phyloP scores from a whole-genome alignment of 2,113 vertebrate species.

The Dromas ardeola region DNA sequence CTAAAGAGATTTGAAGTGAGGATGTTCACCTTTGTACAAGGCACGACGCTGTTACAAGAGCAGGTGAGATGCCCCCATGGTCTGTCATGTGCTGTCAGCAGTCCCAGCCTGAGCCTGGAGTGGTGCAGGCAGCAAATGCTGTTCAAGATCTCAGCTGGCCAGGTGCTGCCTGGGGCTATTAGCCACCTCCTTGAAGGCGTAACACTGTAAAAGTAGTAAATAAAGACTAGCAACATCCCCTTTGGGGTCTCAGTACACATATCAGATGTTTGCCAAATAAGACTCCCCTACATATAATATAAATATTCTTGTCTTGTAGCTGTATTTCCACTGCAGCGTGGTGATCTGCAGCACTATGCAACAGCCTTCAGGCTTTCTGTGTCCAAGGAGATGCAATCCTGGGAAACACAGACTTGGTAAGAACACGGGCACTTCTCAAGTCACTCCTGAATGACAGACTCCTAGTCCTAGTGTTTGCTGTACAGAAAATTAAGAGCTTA shows the following conservation, averaged over 20 bases:
- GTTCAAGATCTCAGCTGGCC: neutral
- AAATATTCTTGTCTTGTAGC: constrained; percentile 4
- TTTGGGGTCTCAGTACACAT: fast-evolving
- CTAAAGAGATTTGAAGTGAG: constrained; percentile 73
- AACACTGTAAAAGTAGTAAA: neutral
- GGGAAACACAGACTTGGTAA: constrained; percentile 50
- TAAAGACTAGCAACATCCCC: neutral
- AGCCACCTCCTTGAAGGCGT: neutral
- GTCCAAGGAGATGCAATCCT: constrained; percentile 42
- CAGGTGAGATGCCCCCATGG: neutral
- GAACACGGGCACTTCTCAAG: neutral
- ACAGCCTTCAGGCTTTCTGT: neutral
- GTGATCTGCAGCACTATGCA: constrained; percentile 48
- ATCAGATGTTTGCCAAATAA: neutral
- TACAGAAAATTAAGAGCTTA: neutral
- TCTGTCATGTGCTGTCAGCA: neutral
- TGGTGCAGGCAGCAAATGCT: fast-evolving
- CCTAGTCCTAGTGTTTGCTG: neutral
- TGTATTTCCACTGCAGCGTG: constrained; percentile 69
- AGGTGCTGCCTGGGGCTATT: neutral
- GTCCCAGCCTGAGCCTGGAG: fast-evolving
- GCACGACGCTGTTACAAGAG: neutral
- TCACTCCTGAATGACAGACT: neutral
- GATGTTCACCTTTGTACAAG: constrained; percentile 61
- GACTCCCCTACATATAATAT: neutral